Conservation (phyloP, 2,113 vertebrate species). For the Alces alces region DNA sequence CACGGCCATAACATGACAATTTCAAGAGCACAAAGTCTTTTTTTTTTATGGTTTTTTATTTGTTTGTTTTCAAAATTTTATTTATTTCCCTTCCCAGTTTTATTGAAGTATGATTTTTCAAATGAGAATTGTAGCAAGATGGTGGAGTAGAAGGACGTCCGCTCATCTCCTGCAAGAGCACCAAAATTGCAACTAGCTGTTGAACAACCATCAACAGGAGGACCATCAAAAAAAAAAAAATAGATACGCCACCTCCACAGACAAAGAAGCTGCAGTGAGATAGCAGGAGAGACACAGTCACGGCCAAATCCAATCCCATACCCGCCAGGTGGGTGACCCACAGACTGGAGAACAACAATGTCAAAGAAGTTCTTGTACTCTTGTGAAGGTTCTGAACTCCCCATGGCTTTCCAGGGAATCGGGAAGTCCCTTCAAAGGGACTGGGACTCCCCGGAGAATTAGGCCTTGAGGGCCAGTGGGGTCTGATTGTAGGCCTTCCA, state of each 20-base stretch:
- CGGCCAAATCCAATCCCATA: not conserved
- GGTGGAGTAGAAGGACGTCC: fast-evolving
- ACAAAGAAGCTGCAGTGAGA: not conserved
- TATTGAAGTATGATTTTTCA: not conserved
- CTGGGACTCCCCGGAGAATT: not conserved
- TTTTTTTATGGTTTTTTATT: not conserved
- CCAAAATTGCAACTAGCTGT: not conserved
- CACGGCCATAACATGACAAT: not conserved
- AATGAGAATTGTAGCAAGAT: not conserved
- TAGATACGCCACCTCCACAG: not conserved
- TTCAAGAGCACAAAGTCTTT: not conserved
- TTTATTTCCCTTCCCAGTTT: not conserved
- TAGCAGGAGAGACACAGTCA: not conserved
- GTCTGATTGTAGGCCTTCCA: not conserved
- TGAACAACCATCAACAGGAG: not conserved
- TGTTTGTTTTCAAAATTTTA: not conserved
- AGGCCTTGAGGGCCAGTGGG: not conserved
- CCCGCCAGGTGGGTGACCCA: not conserved
- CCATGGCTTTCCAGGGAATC: not conserved
- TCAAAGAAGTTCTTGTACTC: fast-evolving
- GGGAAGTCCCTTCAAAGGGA: not conserved
- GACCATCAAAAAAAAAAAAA: not conserved
- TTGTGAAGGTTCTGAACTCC: not conserved
- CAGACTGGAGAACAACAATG: not conserved
- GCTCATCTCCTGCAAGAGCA: not conserved